phyloP scores from a whole-genome alignment of 2,888 invertebrate species.

The Ichneumon xanthorius region DNA sequence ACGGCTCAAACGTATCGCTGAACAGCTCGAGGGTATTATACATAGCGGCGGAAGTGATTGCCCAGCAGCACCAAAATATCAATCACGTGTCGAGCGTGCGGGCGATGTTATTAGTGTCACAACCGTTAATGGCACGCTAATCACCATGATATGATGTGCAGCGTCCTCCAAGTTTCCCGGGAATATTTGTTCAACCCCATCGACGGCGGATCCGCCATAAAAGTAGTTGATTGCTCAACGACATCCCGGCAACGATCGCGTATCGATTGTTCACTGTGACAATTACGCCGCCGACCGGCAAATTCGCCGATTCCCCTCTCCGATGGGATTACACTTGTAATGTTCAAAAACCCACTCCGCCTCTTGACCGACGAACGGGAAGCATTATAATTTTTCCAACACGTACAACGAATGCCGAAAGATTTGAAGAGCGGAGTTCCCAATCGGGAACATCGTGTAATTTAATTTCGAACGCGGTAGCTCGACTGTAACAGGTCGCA shows the following conservation, averaged over 20 bases:
- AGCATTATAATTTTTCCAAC: background rate
- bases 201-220: background rate
- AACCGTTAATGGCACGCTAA: background rate
- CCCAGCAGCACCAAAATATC: background rate
- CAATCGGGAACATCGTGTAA: conserved; percentile 46
- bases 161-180: background rate
- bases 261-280: background rate
- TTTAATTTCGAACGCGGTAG: conserved; percentile 43
- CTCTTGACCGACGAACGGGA: background rate
- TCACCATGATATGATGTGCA: background rate
- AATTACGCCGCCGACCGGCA: background rate
- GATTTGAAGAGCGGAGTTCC: conserved; percentile 17
- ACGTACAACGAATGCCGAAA: conserved; percentile 3
- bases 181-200: background rate
- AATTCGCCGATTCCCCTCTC: background rate
- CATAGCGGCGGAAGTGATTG: background rate
- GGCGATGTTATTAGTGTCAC: background rate
- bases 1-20: background rate
- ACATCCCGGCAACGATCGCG: background rate
- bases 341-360: background rate
- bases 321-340: background rate
- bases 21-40: background rate
- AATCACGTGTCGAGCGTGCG: background rate
- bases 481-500: conserved; percentile 30
- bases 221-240: background rate